A percentile compares a stretch with the other conserved stretches of the same genome.
Conservation (phyloP, 2,797 vertebrate genomes). For the Acanthopagrus latus region DNA sequence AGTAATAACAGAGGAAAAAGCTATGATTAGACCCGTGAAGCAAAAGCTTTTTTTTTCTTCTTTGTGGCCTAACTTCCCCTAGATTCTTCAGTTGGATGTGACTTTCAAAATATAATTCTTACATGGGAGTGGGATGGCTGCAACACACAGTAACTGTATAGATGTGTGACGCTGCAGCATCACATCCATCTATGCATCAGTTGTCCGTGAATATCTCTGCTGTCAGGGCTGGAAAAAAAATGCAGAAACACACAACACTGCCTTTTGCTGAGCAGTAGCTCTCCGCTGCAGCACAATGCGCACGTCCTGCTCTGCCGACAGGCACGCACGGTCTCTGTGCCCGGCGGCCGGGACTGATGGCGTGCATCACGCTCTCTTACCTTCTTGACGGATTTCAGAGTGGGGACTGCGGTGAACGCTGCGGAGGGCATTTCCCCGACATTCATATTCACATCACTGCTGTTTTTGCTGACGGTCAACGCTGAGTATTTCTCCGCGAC, state of each 20-base stretch:
- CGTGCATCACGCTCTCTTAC: slow-evolving; percentile 76
- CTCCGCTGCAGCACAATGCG: slow-evolving; percentile 49
- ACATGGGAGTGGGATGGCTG: slow-evolving; percentile 23
- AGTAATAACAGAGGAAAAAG: slow-evolving; percentile 26
- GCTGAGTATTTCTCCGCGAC: slow-evolving; percentile 89
- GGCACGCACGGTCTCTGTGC: not conserved
- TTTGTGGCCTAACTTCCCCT: slow-evolving; percentile 3
- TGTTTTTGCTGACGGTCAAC: slow-evolving; percentile 87
- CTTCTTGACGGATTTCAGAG: slow-evolving; percentile 89
- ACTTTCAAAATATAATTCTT: slow-evolving; percentile 1
- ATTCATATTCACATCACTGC: slow-evolving; percentile 86
- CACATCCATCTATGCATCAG: slow-evolving; percentile 6
- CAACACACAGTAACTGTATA: not conserved
- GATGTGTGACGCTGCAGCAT: slow-evolving; percentile 41
- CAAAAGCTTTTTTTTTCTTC: not conserved
- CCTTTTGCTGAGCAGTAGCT: not conserved
- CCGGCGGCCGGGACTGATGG: slow-evolving; percentile 58
- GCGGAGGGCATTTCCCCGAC: slow-evolving; percentile 85
- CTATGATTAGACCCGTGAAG: slow-evolving; percentile 13
- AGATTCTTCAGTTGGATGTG: not conserved
- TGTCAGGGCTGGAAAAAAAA: not conserved
- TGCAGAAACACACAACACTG: not conserved
- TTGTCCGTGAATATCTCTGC: not conserved
- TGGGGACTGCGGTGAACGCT: slow-evolving; percentile 87
- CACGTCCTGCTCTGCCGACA: slow-evolving; percentile 16